These are phyloP conservation scores for Rhinatrema bivittatum DNA, from an alignment of 2,797 vertebrate genomes.

Conservation along the genomic window DNA sequence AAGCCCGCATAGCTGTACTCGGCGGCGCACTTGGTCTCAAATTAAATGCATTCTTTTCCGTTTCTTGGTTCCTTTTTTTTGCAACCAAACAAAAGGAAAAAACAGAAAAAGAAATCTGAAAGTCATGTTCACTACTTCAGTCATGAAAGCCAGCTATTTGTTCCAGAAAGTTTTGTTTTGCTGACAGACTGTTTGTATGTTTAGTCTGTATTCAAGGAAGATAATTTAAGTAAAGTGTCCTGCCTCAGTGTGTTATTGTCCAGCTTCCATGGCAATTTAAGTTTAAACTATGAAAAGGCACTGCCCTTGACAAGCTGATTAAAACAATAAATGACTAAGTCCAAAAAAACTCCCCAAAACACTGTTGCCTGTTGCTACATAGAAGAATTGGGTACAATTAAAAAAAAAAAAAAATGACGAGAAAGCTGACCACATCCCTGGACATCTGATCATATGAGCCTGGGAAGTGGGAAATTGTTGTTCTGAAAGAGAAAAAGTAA, in stretches of 20 bases:
- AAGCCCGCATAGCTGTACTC: no score
- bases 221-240: slow-evolving; percentile 7
- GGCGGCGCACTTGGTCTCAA: no score
- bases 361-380: slow-evolving; percentile 14
- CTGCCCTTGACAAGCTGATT: slow-evolving; percentile 28
- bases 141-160: no score
- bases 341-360: no score
- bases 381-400: slow-evolving; percentile 8
- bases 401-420: no score
- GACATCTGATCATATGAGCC: slow-evolving; percentile 20
- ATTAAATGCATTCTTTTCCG: no score
- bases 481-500: slow-evolving; percentile 16
- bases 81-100: no score
- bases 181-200: slow-evolving; percentile 10
- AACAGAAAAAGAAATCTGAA: no score
- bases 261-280: slow-evolving; percentile 8
- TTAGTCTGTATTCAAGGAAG: slow-evolving; percentile 12
- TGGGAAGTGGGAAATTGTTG: slow-evolving; percentile 18
- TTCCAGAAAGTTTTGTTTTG: slow-evolving; percentile 3
- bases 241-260: slow-evolving; percentile 6
- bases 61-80: no score
- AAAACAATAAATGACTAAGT: slow-evolving; percentile 19
- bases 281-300: slow-evolving; percentile 13
- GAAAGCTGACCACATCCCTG: slow-evolving; percentile 16
- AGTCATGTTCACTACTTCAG: no score